Evolutionary conservation across 2,888 invertebrate species (phyloP), one percentile per base, ranked within the genome.

Genomic region (Calameuta pallipes): DNA sequence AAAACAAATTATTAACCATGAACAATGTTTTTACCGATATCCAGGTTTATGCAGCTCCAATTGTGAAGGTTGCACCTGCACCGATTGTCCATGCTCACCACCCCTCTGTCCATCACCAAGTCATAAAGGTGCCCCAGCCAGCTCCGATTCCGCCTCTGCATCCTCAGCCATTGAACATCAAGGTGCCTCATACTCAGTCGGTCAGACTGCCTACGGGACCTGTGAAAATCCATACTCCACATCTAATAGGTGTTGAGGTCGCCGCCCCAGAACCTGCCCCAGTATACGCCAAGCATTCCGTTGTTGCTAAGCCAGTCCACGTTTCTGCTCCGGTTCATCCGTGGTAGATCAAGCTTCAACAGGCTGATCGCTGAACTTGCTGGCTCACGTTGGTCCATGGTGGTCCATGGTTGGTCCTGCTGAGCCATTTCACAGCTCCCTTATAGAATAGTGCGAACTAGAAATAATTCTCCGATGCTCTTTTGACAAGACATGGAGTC

Each of bases 221-320:
- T 74, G 84, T 87, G 91, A 9, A 93, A 90, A 3, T 93, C 91
- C 1, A 92, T 90, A 68, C 93, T 91, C 82, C 94, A 91, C 84
- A 94, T 90, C 91, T 94, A 92, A 34, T 94, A 92, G 82, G 94
- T 92, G 73, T 93, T 92, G 73, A 93, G 91, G 76, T 93, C 90
- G 84, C 92, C 91, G 89, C 89, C 90, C 88, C 93, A 92, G 76
- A 94, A 92, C 78, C 93, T 84, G 11, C 93, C 93, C 0, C 93
- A 92, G 91, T 93, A 92, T 75, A 94, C 92, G 75, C 89, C 91
- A 82, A 93, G 92, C n/a, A 93, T 92, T 75, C 93, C 87, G 69
- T 94, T 92, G 41, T 56, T 56, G 15, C 41, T 56, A 79, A 93
- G 93, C 79, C 93, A 89, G 92, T 93, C 92, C 78, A 93, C 92